Evolutionary conservation across 2,797 vertebrate species (phyloP).

Genomic region (Delichon dasypus): DNA sequence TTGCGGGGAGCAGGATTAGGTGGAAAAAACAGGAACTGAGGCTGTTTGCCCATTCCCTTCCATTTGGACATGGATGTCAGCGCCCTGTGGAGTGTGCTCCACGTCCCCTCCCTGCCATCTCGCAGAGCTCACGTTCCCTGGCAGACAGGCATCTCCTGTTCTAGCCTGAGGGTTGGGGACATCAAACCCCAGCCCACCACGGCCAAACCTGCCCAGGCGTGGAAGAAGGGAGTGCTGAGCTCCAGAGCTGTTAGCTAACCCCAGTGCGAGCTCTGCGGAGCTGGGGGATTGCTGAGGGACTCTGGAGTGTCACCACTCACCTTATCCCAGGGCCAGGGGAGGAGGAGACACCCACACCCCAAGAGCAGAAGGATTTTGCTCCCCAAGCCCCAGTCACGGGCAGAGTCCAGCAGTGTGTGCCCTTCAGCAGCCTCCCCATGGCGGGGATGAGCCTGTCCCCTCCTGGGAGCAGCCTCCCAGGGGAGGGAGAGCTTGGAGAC

Average conservation of each 20-base stretch:
- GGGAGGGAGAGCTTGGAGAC: fast-evolving
- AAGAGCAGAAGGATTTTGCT: not conserved
- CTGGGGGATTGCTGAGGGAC: not conserved
- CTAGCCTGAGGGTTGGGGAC: fast-evolving
- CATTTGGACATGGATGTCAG: fast-evolving
- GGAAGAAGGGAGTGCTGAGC: not conserved
- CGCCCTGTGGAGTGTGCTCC: fast-evolving
- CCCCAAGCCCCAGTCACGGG: not conserved
- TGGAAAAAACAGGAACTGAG: not conserved
- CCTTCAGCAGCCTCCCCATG: fast-evolving
- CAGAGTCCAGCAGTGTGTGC: not conserved
- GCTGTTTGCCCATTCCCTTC: not conserved
- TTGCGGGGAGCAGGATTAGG: not conserved
- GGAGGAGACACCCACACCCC: not conserved
- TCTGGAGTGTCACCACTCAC: fast-evolving
- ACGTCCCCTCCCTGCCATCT: not conserved
- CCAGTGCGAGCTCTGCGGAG: not conserved
- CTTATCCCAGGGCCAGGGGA: not conserved
- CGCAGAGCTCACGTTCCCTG: not conserved
- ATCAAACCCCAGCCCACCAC: not conserved
- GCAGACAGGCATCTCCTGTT: not conserved
- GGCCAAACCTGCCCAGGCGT: not conserved
- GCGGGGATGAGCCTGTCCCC: not conserved
- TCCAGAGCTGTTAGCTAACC: not conserved
- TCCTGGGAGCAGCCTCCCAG: not conserved